phyloP scores from a whole-genome alignment of 92 coral and sea anemone species.

The Galaxea fascicularis region DNA sequence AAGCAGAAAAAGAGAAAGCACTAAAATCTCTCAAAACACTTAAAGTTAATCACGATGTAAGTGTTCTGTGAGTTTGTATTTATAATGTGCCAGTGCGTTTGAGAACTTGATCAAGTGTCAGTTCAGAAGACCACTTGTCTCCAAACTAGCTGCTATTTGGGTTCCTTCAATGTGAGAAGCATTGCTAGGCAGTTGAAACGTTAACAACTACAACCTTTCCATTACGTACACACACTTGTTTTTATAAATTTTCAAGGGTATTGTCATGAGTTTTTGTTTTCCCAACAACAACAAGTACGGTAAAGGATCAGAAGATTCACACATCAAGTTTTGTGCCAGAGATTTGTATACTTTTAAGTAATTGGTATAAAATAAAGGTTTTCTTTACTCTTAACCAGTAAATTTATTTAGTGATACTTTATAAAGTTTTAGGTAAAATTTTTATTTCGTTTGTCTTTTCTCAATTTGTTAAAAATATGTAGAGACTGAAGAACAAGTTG shows the following conservation, averaged over 20 bases:
- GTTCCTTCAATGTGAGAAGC: not conserved
- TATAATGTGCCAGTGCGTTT: no score
- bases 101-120: not conserved
- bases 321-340: no score
- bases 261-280: no score
- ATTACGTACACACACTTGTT: no score
- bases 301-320: no score
- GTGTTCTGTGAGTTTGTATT: not conserved
- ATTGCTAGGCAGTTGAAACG: not conserved
- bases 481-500: constrained; percentile 81
- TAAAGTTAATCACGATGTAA: constrained; percentile 88
- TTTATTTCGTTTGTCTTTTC: not conserved
- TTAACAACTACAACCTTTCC: no score
- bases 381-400: no score
- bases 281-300: no score
- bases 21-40: constrained; percentile 85
- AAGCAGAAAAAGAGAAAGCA: constrained; percentile 91
- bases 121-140: not conserved
- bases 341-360: no score
- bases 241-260: no score
- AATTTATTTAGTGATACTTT: not conserved
- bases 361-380: no score
- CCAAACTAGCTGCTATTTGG: not conserved
- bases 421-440: not conserved
- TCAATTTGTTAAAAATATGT: not conserved